Conservation (phyloP, 2,797 vertebrate genomes). For the Protosalanx chinensis region DNA sequence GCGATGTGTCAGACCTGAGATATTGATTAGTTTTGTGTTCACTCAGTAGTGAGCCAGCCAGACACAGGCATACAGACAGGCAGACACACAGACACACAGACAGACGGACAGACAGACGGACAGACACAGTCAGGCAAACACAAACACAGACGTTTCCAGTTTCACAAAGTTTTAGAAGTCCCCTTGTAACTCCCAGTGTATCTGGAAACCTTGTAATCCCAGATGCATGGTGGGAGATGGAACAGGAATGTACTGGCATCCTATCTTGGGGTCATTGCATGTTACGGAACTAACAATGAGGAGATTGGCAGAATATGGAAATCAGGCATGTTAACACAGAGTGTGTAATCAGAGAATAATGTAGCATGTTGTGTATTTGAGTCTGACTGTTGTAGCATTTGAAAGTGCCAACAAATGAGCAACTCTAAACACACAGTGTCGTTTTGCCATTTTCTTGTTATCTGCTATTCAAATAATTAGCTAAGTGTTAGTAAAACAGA, state of each 20-base stretch:
- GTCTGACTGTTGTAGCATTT: conserved; percentile 35
- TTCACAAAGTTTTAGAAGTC: too few species aligned
- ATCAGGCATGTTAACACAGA: too few species aligned
- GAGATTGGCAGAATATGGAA: not conserved
- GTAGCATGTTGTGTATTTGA: not conserved
- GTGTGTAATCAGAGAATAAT: not conserved
- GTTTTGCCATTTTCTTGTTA: conserved; percentile 36
- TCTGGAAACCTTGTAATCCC: too few species aligned
- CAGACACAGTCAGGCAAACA: not conserved
- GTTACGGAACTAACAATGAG: not conserved
- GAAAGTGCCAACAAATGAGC: conserved; percentile 27
- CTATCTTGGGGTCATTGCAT: too few species aligned
- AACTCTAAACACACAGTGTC: conserved; percentile 12
- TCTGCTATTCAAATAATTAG: conserved; percentile 34
- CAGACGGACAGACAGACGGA: not conserved
- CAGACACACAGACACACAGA: not conserved
- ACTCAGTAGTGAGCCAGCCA: not conserved
- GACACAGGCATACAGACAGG: not conserved
- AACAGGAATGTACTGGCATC: too few species aligned
- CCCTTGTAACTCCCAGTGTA: too few species aligned
- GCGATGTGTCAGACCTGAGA: not conserved
- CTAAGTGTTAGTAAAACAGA: not conserved
- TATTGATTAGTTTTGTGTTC: not conserved
- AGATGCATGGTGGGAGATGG: too few species aligned
- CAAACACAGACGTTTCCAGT: not conserved